phyloP scores from a whole-genome alignment of 2,888 invertebrate genomes.

The Ethmia dodecea region DNA sequence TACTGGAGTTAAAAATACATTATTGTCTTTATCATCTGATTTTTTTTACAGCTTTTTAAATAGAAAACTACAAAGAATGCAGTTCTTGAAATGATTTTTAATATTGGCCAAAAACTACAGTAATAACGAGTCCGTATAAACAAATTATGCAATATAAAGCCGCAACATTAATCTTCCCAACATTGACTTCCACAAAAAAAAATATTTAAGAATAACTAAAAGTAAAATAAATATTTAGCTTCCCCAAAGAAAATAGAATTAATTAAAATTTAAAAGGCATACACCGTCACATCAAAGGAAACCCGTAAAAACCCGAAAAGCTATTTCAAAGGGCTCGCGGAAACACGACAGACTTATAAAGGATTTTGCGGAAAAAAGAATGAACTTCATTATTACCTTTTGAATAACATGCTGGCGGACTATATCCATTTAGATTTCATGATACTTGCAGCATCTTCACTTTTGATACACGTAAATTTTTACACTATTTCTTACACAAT shows the following conservation, averaged over 20 bases:
- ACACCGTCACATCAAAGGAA: conserved; percentile 1
- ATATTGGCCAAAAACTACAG: no score
- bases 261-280: conserved; percentile 4
- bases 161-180: no score
- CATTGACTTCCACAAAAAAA: no score
- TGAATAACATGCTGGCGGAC: conserved; percentile 3
- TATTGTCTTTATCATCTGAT: no score
- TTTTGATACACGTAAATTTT: conserved; percentile 1
- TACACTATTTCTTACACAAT: not conserved
- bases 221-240: not conserved
- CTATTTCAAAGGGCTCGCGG: not conserved
- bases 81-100: no score
- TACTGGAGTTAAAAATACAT: no score
- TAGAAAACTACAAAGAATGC: no score
- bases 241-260: not conserved
- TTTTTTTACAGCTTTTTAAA: no score
- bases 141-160: no score
- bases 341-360: not conserved
- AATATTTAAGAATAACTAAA: no score
- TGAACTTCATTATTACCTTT: conserved; percentile 7
- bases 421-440: conserved; percentile 8
- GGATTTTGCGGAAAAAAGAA: not conserved
- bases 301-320: not conserved
- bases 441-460: conserved; percentile 4
- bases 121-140: no score